Evolutionary conservation across 2,113 vertebrate species (phyloP).

Genomic region (Callospermophilus lateralis): DNA sequence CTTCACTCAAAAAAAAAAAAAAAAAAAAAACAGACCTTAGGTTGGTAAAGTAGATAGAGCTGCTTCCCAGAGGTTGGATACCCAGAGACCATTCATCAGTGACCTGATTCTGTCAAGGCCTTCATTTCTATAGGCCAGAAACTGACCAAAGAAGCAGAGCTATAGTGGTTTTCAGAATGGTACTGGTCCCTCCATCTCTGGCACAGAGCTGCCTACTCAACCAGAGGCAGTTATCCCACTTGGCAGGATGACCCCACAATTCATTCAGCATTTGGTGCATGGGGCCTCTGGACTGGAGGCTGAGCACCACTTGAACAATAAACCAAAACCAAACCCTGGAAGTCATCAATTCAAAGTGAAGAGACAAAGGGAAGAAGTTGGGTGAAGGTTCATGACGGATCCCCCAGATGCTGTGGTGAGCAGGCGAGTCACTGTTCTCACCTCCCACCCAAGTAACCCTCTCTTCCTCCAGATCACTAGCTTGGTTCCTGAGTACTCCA

Average conservation of each 20-base stretch:
- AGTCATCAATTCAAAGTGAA: neutral
- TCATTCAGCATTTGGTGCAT: neutral
- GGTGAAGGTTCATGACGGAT: neutral
- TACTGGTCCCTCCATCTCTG: neutral
- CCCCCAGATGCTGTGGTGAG: accelerated
- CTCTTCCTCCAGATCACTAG: neutral
- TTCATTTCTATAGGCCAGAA: neutral
- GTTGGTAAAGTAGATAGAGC: neutral
- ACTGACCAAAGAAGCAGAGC: neutral
- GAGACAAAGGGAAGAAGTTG: neutral
- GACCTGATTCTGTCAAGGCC: neutral
- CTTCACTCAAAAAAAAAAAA: neutral
- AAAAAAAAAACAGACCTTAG: neutral
- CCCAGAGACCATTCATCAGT: neutral
- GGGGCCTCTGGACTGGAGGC: neutral
- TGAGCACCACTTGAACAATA: neutral
- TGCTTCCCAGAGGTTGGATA: neutral
- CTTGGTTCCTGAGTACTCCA: neutral
- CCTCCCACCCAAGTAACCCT: neutral
- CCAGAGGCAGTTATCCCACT: neutral
- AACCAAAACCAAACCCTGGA: neutral
- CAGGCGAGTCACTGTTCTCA: neutral
- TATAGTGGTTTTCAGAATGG: neutral
- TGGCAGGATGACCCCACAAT: neutral
- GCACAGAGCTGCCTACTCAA: neutral